phyloP scores from a whole-genome alignment of 2,888 invertebrate genomes.

The Celastrina argiolus region DNA sequence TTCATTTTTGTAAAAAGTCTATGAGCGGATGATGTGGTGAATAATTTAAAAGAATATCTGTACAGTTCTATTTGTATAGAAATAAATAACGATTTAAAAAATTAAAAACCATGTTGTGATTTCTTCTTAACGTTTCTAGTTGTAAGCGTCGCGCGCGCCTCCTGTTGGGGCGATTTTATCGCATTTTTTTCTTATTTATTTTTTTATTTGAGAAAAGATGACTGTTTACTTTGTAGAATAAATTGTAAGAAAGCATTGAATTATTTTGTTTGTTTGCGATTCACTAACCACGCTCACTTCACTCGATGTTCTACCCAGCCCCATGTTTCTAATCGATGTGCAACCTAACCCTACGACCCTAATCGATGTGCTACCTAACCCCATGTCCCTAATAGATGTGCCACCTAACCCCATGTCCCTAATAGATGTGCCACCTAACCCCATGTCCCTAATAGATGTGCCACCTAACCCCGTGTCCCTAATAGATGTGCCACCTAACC shows the following conservation, averaged over 20 bases:
- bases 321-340: neutral
- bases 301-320: neutral
- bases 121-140: slow-evolving; percentile 62
- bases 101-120: slow-evolving; percentile 73
- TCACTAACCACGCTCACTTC: slow-evolving; percentile 23
- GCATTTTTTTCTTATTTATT: slow-evolving; percentile 61
- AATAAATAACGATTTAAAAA: slow-evolving; percentile 78
- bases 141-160: slow-evolving; percentile 50
- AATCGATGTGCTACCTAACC: neutral
- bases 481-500: neutral
- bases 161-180: slow-evolving; percentile 42
- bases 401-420: too few species aligned
- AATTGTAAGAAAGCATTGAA: slow-evolving; percentile 67
- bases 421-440: neutral
- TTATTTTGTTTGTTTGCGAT: slow-evolving; percentile 34
- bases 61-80: slow-evolving; percentile 81
- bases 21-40: slow-evolving; percentile 74
- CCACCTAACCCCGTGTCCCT: too few species aligned
- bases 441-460: neutral
- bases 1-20: slow-evolving; percentile 80
- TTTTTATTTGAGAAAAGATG: slow-evolving; percentile 65
- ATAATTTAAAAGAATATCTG: slow-evolving; percentile 78
- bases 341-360: neutral
- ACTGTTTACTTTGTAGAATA: slow-evolving; percentile 76
- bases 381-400: too few species aligned